Base-by-base conservation (phyloP, 2,113 vertebrate genomes). In the Sinosuthora webbiana region DNA sequence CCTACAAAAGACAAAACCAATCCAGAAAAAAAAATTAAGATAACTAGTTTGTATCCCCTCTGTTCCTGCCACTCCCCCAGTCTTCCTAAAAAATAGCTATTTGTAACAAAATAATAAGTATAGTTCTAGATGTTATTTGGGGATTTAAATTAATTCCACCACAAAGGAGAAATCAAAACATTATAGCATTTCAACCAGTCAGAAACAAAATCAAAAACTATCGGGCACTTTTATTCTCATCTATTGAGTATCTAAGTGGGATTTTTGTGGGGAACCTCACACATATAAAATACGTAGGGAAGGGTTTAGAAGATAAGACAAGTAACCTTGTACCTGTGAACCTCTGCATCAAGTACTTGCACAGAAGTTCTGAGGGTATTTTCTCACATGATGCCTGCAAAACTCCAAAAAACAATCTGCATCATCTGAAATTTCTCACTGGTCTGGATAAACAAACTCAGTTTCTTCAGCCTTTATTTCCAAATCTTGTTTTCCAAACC, bases 401-500 rank as follows among this genome's bases (percentile, higher is more conserved):
- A 90, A 52, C 13, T 86, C 41, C 10, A 57, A 9, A 9, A 80
- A 53, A 47, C 8, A 80, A 69, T 16, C 28, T 80, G 0, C 14
- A 41, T 89, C 13, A 3, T 47, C 50, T 77, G 59, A 94, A 73
- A 87, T 70, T 42, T 70, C 30, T 89, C 50, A 47, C 21, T 89
- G 55, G 7, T 35, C 11, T 20, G 39, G 13, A 81, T 35, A 77
- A 86, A 23, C 23, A 65, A 80, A 70, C 11, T 69, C 50, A 7
- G 12, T 87, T 95, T 87, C 73, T 93, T 94, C 64, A 31, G 35
- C 81, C 68, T 81, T 92, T 83, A 37, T 83, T 94, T 90, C 76
- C 79, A 90, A 89, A 86, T 55, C 60, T 52, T 70, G 19, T 89
- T 96, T 96, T 78, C 76, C 75, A 90, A 94, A 93, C 64, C 76